phyloP scores from a whole-genome alignment of 2,797 vertebrate species.

The Basileuterus tristriatus region DNA sequence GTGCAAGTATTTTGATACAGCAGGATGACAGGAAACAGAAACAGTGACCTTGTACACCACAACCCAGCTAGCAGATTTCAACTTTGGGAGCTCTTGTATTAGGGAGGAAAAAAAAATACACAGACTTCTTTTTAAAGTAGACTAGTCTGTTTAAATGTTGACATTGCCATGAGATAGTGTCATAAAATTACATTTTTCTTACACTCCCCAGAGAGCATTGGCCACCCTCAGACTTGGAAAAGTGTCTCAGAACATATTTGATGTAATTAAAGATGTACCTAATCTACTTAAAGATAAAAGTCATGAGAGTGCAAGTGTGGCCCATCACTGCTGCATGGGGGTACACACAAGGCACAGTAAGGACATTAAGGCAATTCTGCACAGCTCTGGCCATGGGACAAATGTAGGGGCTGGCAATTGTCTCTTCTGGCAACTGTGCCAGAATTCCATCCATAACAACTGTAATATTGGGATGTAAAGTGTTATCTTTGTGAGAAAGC shows the following conservation, averaged over 20 bases:
- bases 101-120: constrained; percentile 30
- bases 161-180: constrained; percentile 45
- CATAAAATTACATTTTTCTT: constrained; percentile 49
- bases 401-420: background rate
- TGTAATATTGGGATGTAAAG: background rate
- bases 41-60: constrained; percentile 22
- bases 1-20: constrained; percentile 33
- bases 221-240: constrained; percentile 58
- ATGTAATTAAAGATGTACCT: background rate
- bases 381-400: background rate
- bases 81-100: background rate
- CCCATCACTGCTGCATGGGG: background rate
- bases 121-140: constrained; percentile 29
- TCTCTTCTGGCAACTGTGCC: background rate
- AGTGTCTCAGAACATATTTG: background rate
- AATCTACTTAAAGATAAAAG: background rate
- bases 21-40: constrained; percentile 33
- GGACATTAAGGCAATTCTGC: background rate
- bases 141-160: constrained; percentile 52
- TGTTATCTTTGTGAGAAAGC: background rate
- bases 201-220: background rate
- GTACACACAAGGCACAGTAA: background rate
- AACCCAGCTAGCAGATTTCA: constrained; percentile 21
- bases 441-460: background rate
- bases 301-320: background rate